These are phyloP conservation scores for Podilymbus podiceps DNA, from an alignment of 2,113 vertebrate species.

Conservation along the genomic window DNA sequence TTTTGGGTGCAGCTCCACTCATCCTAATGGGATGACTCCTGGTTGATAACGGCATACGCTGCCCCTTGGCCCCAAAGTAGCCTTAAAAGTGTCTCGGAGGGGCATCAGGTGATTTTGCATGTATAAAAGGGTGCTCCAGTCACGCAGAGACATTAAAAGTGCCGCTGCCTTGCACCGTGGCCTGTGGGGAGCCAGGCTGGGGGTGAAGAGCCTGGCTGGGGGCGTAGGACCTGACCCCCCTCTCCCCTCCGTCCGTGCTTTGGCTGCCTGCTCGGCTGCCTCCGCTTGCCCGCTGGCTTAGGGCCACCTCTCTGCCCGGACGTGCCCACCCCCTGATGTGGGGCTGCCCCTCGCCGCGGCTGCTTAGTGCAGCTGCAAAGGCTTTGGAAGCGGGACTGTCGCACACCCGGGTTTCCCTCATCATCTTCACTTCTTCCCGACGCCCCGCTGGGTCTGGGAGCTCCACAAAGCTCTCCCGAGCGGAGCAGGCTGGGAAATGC, in stretches of 20 bases:
- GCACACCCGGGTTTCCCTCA: background rate
- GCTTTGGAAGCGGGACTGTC: accelerated
- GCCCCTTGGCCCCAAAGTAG: background rate
- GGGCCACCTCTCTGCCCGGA: background rate
- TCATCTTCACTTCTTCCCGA: background rate
- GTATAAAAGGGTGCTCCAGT: background rate
- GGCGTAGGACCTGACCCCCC: accelerated
- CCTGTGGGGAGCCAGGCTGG: background rate
- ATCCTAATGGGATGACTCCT: background rate
- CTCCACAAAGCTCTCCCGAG: background rate
- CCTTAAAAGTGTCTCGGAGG: background rate
- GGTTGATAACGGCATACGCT: accelerated
- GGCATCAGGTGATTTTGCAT: background rate
- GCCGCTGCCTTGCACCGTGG: background rate
- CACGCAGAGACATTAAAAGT: accelerated
- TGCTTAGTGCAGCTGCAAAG: accelerated
- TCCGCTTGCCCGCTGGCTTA: background rate
- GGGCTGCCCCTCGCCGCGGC: background rate
- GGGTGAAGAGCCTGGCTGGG: background rate
- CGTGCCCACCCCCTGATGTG: background rate
- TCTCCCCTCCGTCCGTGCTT: background rate
- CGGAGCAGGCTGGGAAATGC: background rate
- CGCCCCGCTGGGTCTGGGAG: accelerated
- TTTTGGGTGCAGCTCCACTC: background rate
- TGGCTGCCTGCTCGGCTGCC: background rate